Evolutionary conservation across 2,888 invertebrate genomes (phyloP).

Genomic region (Mystacides longicornis): DNA sequence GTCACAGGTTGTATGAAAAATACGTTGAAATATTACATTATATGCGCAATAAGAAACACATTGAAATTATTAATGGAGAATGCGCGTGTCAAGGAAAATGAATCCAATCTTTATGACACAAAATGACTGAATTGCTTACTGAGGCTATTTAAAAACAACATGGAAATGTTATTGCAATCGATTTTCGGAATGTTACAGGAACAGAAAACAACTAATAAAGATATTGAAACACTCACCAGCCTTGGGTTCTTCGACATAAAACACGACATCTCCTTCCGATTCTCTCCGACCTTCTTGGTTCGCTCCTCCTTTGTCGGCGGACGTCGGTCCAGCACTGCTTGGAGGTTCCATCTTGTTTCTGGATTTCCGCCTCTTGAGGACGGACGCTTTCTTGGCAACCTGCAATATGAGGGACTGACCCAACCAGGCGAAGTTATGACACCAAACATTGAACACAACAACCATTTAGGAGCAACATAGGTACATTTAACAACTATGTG

Average conservation of each 20-base stretch:
- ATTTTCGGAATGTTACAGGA: too few relatives aligned
- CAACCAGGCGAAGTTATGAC: constrained; percentile 30
- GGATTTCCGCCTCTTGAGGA: constrained; percentile 62
- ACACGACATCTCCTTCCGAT: constrained; percentile 57
- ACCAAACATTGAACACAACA: constrained; percentile 30
- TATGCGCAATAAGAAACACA: too few relatives aligned
- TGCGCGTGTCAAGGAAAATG: too few relatives aligned
- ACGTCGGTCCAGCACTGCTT: constrained; percentile 21
- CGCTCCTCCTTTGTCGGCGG: constrained; percentile 24
- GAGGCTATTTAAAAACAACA: too few relatives aligned
- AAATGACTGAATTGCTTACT: too few relatives aligned
- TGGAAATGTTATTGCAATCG: too few relatives aligned
- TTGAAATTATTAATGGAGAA: too few relatives aligned
- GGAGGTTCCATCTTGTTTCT: constrained; percentile 55
- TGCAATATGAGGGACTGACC: constrained; percentile 63
- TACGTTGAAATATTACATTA: too few relatives aligned
- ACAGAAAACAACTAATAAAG: too few relatives aligned
- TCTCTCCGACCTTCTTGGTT: constrained; percentile 38
- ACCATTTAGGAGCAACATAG: constrained; percentile 4
- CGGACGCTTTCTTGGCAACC: constrained; percentile 68
- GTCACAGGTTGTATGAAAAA: too few relatives aligned
- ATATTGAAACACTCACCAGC: constrained; percentile 39
- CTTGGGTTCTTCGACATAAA: constrained; percentile 57
- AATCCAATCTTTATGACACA: too few relatives aligned
- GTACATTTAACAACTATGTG: not conserved